These are phyloP conservation scores for Drosophila nebulosa DNA, from an alignment of 1,140 invertebrate species.

Conservation along the genomic window DNA sequence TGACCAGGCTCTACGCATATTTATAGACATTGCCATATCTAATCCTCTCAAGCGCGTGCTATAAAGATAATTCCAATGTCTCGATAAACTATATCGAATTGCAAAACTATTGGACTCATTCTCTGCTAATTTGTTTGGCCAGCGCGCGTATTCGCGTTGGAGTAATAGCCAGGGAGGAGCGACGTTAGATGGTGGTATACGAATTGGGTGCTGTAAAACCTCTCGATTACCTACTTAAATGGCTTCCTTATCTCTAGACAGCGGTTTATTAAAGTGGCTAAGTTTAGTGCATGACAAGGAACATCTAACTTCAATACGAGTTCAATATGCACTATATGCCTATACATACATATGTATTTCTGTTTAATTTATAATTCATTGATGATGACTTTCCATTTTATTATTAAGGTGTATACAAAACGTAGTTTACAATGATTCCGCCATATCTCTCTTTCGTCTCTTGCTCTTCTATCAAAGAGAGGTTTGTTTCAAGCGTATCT, in stretches of 20 bases:
- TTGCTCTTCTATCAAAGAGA: background rate
- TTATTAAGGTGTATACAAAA: background rate
- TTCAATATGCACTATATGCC: background rate
- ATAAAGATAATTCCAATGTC: slow-evolving; percentile 46
- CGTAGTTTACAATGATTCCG: background rate
- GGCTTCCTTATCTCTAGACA: background rate
- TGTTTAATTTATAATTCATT: background rate
- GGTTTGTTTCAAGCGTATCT: background rate
- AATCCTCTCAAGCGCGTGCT: slow-evolving; percentile 26
- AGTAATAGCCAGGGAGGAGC: background rate
- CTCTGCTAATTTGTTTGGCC: background rate
- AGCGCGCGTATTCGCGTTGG: background rate
- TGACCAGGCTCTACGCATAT: slow-evolving; percentile 19
- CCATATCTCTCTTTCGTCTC: too few species aligned
- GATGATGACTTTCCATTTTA: background rate
- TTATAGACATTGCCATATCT: slow-evolving; percentile 52
- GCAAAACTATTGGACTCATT: background rate
- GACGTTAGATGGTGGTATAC: background rate
- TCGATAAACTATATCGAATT: slow-evolving; percentile 17
- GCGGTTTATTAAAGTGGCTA: background rate
- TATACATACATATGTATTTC: background rate
- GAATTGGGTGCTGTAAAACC: background rate
- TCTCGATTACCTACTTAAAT: background rate
- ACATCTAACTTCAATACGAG: background rate
- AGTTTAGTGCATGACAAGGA: background rate